Base-by-base conservation (phyloP, 2,113 vertebrate genomes). In the Synodontis membranacea region DNA sequence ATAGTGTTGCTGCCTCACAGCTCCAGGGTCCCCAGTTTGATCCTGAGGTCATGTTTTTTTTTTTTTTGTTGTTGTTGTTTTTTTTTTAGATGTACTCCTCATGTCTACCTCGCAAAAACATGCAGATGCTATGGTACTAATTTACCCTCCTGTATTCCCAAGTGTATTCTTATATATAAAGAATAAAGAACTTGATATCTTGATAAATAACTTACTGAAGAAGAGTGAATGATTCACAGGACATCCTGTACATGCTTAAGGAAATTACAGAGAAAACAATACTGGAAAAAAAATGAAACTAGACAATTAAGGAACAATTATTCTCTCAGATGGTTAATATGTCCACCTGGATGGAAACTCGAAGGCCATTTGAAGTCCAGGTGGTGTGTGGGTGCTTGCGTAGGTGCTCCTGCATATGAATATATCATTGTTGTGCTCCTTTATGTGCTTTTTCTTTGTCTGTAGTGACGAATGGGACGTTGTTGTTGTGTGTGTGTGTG, bases 271-370 rank as follows among this genome's bases (percentile, higher is more conserved):
- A 34, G 1, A 34, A 23, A 23, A 72, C 9, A 72, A 9, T 4
- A 8, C 1, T 72, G 14, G 5, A 37, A 37, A 23, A 23, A 68
- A 68, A 34, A 37, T 34, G 9, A 11, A 39, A 75, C 19, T 10
- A 15, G 5, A 76, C 39, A 58, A 8, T 34, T 15, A 44, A 78
- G 21, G 81, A 76, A 70, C 34, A 44, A 34, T 76, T 31, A 23
- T 85, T 56, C 78, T 54, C 39, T 58, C 62, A 34, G 87, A 88
- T 76, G 84, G 85, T 90, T 86, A 88, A 86, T 58, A 88, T 78
- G 80, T 86, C 56, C 56, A 52, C 80, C 46, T 72, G 23, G 82
- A 4, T 62, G 46, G 31, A 86, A 84, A 84, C 80, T 31, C 58
- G 12, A 1, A 50, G 68, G 37, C 52, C 25, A 80, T 68, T 72